Conservation (phyloP, 2,888 invertebrate species). For the Chymomyza fuscimana region DNA sequence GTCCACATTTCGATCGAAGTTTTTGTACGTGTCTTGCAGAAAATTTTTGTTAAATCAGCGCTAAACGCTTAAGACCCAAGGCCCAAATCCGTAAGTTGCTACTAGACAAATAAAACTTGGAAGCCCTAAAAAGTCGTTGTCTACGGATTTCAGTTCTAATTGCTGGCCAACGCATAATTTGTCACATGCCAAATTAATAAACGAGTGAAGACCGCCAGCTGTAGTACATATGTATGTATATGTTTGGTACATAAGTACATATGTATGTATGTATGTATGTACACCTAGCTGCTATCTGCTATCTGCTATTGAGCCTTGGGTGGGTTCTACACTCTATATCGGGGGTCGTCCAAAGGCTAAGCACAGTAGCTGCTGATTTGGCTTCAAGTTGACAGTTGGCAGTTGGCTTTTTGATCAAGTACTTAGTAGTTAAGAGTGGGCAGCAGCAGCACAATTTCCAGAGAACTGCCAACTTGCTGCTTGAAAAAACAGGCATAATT, state of each 20-base stretch:
- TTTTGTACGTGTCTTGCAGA: constrained; percentile 57
- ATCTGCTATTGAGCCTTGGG: constrained; percentile 32
- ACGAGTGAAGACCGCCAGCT: constrained; percentile 31
- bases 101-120: constrained; percentile 6
- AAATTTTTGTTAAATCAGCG: constrained; percentile 68
- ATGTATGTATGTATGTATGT: no score
- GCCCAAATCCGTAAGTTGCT: background rate
- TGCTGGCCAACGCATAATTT: constrained; percentile 66
- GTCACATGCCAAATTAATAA: constrained; percentile 74
- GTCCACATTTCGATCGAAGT: constrained; percentile 52
- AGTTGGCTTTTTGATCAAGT: constrained; percentile 54
- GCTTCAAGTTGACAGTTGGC: constrained; percentile 60
- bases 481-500: background rate
- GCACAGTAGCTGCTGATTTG: constrained; percentile 65
- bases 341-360: background rate
- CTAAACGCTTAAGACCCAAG: constrained; percentile 32
- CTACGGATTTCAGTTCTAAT: constrained; percentile 56
- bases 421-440: background rate
- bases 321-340: background rate
- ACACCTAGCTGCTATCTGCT: constrained; percentile 38
- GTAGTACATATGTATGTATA: background rate
- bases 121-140: constrained; percentile 43
- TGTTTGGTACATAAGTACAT: background rate
- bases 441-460: background rate
- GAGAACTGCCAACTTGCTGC: background rate